Evolutionary conservation across 2,888 invertebrate species (phyloP), one percentile per base, ranked within the genome.

Genomic region (Lordiphosa andalusiaca): DNA sequence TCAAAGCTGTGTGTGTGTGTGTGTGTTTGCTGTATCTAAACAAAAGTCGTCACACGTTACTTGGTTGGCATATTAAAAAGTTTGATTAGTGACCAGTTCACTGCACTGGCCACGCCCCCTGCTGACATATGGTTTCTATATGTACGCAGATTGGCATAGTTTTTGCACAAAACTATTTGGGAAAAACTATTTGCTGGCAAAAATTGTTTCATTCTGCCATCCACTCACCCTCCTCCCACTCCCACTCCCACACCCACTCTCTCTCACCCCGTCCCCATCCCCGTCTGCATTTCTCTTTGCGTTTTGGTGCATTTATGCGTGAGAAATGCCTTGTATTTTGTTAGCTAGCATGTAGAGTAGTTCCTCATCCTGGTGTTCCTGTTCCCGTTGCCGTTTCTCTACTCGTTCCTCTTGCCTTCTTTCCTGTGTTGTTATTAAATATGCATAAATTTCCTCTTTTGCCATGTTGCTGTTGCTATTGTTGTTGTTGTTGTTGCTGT

Each of bases 21-120:
- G 30, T 16, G n/a, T 37, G 10, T 48, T 50, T 53, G 55, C 55
- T 44, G 30, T 63, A 64, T 68, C 69, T 62, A 64, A 73, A 76
- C 76, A 78, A 76, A 73, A 73, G 76, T 80, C 76, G 70, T 73
- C 76, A 58, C 77, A 80, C 74, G 69, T 74, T 80, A 70, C 76
- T 56, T 55, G 76, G 68, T 60, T 42, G 72, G 72, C 74, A 77
- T 77, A 77, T 77, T 76, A 80, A 77, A 76, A 78, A 80, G 69
- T 78, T 78, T 78, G 80, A 78, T 78, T 80, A 80, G 77, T 77
- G 71, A 66, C 69, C 72, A 72, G 71, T 58, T 60, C 63, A 64
- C 61, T 60, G 71, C 63, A 46, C 53, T 62, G 67, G 40, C 13
- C 38, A 42, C 33, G 30, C 58, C 57, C 37, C 54, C 40, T 9